Evolutionary conservation across 2,797 vertebrate species (phyloP).

Genomic region (Nasua narica): DNA sequence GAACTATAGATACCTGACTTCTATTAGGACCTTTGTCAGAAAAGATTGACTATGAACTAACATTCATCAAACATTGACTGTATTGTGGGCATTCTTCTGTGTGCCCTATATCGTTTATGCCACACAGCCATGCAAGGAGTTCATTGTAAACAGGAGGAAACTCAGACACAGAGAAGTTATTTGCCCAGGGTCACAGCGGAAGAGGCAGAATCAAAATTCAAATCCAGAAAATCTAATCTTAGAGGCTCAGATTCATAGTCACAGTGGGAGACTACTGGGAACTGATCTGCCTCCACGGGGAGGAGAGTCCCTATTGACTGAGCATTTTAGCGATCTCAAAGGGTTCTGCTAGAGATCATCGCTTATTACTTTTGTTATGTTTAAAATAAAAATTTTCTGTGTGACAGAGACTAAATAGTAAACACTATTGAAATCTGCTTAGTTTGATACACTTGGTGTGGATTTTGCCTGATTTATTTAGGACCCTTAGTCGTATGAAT

Average conservation of each 20-base stretch:
- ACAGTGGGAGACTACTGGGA: background rate
- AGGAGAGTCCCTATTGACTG: background rate
- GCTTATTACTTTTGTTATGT: background rate
- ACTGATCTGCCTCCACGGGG: background rate
- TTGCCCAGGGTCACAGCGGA: background rate
- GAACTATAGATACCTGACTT: background rate
- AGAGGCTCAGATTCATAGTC: background rate
- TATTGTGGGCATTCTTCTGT: background rate
- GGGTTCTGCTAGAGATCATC: background rate
- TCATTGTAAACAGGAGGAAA: background rate
- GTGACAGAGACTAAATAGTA: background rate
- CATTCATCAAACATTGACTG: background rate
- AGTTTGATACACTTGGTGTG: background rate
- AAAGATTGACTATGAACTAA: background rate
- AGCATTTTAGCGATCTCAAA: background rate
- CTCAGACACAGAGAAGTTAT: background rate
- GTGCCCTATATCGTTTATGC: background rate
- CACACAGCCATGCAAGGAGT: background rate
- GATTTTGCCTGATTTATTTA: constrained; percentile 33
- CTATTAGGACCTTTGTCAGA: background rate
- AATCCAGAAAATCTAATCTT: background rate
- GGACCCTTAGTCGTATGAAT: background rate
- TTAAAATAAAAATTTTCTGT: background rate
- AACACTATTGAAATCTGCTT: background rate
- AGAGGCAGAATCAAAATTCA: background rate